A percentile compares a stretch with the other conserved stretches of the same genome.
phyloP scores from a whole-genome alignment of 2,888 invertebrate genomes.

The Zhengitettix transpicula region DNA sequence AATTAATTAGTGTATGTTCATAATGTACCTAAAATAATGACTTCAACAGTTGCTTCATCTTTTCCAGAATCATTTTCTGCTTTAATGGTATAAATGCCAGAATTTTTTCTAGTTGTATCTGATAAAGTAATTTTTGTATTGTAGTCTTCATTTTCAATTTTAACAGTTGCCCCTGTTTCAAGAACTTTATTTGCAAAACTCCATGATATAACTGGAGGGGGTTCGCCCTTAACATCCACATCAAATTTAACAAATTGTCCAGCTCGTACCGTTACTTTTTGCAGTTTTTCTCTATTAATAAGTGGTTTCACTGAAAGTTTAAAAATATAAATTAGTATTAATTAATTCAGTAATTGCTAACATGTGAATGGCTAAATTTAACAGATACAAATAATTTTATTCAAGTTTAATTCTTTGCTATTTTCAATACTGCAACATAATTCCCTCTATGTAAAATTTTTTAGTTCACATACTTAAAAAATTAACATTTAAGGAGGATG shows the following conservation, averaged over 20 bases:
- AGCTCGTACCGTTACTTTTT: constrained; percentile 72
- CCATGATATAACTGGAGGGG: constrained; percentile 83
- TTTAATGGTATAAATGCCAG: constrained; percentile 77
- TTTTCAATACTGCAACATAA: too few relatives aligned
- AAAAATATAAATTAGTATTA: not conserved
- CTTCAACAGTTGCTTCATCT: constrained; percentile 87
- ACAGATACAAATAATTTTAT: too few relatives aligned
- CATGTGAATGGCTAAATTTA: too few relatives aligned
- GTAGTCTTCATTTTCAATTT: constrained; percentile 81
- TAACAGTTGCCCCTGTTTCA: constrained; percentile 46
- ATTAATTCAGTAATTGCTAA: too few relatives aligned
- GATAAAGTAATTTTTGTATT: constrained; percentile 70
- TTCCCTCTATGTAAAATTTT: not conserved
- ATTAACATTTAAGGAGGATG: not conserved
- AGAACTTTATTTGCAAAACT: constrained; percentile 47
- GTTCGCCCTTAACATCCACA: constrained; percentile 92
- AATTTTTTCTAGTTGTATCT: constrained; percentile 67
- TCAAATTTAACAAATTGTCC: constrained; percentile 82
- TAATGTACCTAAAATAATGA: constrained; percentile 55
- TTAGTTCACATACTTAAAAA: not conserved
- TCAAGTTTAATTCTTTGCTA: too few relatives aligned
- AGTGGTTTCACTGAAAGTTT: constrained; percentile 66
- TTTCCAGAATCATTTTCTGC: constrained; percentile 87
- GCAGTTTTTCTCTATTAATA: constrained; percentile 88
- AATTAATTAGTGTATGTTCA: not conserved